phyloP scores from a whole-genome alignment of 2,888 invertebrate genomes.

The Yponomeuta cagnagella region DNA sequence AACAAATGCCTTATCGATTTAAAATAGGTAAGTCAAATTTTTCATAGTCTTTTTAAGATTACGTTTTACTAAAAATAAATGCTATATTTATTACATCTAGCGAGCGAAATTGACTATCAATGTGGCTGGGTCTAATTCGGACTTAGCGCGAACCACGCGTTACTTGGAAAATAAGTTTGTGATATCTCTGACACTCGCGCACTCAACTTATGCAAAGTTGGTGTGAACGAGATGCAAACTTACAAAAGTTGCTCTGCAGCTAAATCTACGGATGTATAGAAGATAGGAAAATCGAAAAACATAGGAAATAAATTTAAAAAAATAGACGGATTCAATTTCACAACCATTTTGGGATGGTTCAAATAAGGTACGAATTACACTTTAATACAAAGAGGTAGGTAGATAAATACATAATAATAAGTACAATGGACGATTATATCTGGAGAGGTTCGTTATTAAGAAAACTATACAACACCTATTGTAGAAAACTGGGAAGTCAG shows the following conservation, averaged over 20 bases:
- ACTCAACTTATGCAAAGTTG: background rate
- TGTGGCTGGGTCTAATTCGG: slow-evolving; percentile 26
- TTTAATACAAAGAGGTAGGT: too few species aligned
- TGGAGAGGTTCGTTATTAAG: too few species aligned
- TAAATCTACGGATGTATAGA: background rate
- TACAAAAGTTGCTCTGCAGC: too few species aligned
- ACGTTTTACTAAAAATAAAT: slow-evolving; percentile 7
- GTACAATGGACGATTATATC: too few species aligned
- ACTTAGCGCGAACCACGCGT: background rate
- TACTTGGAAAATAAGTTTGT: background rate
- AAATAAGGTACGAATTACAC: background rate
- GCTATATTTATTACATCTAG: slow-evolving; percentile 22
- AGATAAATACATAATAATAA: too few species aligned
- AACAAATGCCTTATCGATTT: slow-evolving; percentile 19
- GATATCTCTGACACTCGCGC: background rate
- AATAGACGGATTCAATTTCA: slow-evolving; percentile 2
- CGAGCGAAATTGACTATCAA: slow-evolving; percentile 27
- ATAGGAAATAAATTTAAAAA: background rate
- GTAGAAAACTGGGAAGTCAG: too few species aligned
- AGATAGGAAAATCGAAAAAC: background rate
- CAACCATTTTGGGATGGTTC: background rate
- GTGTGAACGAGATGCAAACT: background rate
- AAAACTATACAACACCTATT: too few species aligned
- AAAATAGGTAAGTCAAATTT: background rate
- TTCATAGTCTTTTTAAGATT: background rate